These are phyloP conservation scores for Orthosia incerta DNA, from an alignment of 2,888 invertebrate species.

Conservation along the genomic window DNA sequence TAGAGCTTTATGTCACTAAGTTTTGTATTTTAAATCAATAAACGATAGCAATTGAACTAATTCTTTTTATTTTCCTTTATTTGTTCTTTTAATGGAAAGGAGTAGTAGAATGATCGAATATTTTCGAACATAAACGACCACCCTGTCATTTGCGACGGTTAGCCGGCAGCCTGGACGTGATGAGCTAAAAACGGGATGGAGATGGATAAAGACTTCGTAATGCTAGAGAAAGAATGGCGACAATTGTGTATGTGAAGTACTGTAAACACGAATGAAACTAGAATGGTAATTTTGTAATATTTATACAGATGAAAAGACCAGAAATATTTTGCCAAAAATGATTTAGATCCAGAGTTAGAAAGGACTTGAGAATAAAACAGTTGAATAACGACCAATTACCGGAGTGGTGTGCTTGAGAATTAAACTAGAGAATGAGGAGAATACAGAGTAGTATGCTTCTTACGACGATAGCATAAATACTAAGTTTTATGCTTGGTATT, in stretches of 20 bases:
- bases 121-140: not conserved
- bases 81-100: not conserved
- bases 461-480: too few species aligned
- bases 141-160: not conserved
- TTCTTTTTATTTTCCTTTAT: slow-evolving; percentile 71
- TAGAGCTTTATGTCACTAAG: slow-evolving; percentile 91
- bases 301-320: not conserved
- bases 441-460: not conserved
- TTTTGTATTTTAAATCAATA: slow-evolving; percentile 92
- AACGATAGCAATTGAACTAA: slow-evolving; percentile 89
- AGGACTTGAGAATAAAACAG: not conserved
- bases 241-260: not conserved
- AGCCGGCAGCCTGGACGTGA: not conserved
- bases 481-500: too few species aligned
- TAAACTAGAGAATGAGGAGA: not conserved
- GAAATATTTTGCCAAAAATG: not conserved
- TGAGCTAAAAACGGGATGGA: too few species aligned
- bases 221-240: not conserved
- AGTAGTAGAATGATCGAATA: not conserved
- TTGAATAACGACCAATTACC: not conserved
- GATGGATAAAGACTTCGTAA: too few species aligned
- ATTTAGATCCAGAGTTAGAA: too few species aligned
- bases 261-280: not conserved
- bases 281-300: not conserved
- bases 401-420: not conserved